Base-by-base conservation (phyloP, 1,140 invertebrate species). In the Bombus polaris region DNA sequence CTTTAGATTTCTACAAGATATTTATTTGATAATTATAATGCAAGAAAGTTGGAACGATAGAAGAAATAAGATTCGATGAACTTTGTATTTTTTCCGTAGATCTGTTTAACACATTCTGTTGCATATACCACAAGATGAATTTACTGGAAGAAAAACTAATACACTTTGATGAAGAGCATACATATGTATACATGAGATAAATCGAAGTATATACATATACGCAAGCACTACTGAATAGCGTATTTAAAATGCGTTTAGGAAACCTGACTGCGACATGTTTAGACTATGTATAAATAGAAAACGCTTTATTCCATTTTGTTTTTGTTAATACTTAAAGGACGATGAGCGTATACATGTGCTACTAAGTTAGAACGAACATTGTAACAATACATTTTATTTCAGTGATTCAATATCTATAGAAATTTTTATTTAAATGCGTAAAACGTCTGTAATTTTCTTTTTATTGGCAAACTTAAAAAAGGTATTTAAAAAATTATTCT, bases 271-370 rank as follows among this genome's bases (percentile, higher is more conserved):
- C 32, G 32, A 35, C 53, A 65, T 65, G 18, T 74, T 82, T 82
- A 82, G n/a, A 22, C 70, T 47, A 32, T 28, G 8, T 59, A 62
- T 62, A 73, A 81, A 57, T 73, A 81, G 79, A 73, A 44, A 59
- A 73, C 3, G 79, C 47, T 72, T 25, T 59, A 37, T 47, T 37
- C 65, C 6, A 42, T 73, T 59, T 62, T 35, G 22, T 42, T 73
- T 73, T 28, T 35, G 79, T 81, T 81, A 81, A 73, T 42, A 62
- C 79, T 81, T 81, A 73, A 73, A 9, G 79, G 79, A 73, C 79
- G 79, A 81, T 42, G 10, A 66, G 6, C 25, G 13, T 68, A 8
- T 1, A 35, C 25, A n/a, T 18, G 25, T 28, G 3, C 1, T 25
- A 3, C 1, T 44, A 44, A 32, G 32, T 66, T 35, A 35, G n/a